Conservation (phyloP, 2,797 vertebrate species). For the Tadarida brasiliensis region DNA sequence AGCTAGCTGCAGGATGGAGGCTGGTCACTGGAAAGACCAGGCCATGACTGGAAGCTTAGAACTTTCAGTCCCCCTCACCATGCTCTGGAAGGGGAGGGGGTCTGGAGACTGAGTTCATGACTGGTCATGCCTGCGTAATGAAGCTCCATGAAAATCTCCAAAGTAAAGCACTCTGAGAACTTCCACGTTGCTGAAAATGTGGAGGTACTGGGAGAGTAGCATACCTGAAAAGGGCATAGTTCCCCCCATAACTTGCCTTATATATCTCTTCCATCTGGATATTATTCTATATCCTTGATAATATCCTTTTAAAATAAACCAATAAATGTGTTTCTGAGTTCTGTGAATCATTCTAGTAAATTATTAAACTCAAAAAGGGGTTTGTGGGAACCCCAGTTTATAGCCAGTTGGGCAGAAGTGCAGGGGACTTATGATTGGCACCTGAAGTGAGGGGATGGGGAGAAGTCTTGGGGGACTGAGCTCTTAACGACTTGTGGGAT, state of each 20-base stretch:
- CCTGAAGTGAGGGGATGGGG: neutral
- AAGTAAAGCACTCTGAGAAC: neutral
- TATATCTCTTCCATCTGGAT: neutral
- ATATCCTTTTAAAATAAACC: neutral
- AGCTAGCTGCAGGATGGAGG: neutral
- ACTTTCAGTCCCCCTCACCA: neutral
- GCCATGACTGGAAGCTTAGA: neutral
- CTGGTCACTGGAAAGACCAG: neutral
- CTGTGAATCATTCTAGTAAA: neutral
- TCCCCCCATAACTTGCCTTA: neutral
- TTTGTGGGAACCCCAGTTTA: neutral
- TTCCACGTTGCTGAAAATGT: neutral
- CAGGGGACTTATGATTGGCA: neutral
- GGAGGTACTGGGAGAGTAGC: neutral
- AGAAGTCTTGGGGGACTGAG: neutral
- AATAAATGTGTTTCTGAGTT: neutral
- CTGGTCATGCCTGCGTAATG: neutral
- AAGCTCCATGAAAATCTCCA: neutral
- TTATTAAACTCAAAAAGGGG: neutral
- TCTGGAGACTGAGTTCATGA: neutral
- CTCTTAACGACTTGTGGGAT: neutral
- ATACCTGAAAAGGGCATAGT: neutral
- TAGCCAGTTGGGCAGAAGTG: neutral
- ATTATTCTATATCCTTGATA: neutral
- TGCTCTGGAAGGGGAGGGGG: neutral